Evolutionary conservation across 2,888 invertebrate species (phyloP), one percentile per base, ranked within the genome.

Genomic region (Thymelicus acteon): DNA sequence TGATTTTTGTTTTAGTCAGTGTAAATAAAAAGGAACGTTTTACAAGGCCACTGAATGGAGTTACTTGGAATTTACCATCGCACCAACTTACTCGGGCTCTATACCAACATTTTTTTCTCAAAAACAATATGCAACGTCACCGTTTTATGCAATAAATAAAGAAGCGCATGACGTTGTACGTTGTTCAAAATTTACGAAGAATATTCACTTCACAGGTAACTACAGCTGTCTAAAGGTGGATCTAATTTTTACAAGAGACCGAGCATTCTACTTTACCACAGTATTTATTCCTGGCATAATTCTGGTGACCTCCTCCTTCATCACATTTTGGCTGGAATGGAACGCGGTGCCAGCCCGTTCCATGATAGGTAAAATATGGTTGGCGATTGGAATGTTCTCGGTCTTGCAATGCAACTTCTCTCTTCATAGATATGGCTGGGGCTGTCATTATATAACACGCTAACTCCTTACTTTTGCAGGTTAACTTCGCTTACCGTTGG

Each of bases 291-390:
- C 97, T 76, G 97, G 97, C 84, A 97, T 97, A 82, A 97, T 97
- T 89, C 95, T 97, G 93, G 97, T 97, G 88, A 97, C 97, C 75
- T 97, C 97, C 82, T 97, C 97, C 78, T 94, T 94, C 95, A 97
- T 97, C 93, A 97, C 97, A 75, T 97, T 97, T 94, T 97, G 97
- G 97, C 95, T 97, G 90, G 97, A 97, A 91, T 97, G 97, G 97
- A 97, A 97, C 92, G 97, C 97, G 77, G 97, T 97, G 81, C 97
- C 97, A 80, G 97, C 97, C 80, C 95, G 97, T 89, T 97, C 97
- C 85, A 97, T 97, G 97, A 97, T 97, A 94, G 97, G 97, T 97
- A 94, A 95, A 89, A 81, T 74, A 83, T 84, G 88, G 87, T 86
- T 87, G 88, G 88, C 86, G 83, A 83, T 83, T 85, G 85, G 83